Evolutionary conservation across 2,797 vertebrate species (phyloP).

Genomic region (Austrolebias charrua): DNA sequence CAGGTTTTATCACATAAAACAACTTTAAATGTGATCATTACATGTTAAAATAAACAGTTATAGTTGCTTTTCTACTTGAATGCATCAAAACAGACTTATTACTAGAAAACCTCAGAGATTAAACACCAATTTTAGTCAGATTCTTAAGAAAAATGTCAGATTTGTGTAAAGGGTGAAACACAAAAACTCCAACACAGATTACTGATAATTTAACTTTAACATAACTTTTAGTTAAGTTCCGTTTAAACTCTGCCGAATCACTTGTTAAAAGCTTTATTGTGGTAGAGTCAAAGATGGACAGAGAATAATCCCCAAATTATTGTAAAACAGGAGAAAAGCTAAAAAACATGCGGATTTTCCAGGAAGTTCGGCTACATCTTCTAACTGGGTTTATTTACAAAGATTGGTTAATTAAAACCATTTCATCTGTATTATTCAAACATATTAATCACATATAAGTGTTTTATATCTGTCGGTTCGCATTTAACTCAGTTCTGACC

Average conservation of each 20-base stretch:
- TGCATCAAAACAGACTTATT: background rate
- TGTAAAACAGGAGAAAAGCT: background rate
- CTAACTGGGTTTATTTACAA: background rate
- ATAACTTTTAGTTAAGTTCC: background rate
- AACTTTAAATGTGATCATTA: too few relatives aligned
- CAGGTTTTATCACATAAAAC: background rate
- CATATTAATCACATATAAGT: background rate
- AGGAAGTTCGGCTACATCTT: background rate
- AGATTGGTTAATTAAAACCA: background rate
- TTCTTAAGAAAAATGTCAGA: too few relatives aligned
- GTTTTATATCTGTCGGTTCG: background rate
- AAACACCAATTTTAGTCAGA: background rate
- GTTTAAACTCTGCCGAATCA: slow-evolving; percentile 1
- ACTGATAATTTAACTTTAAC: background rate
- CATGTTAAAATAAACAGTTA: background rate
- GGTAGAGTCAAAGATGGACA: background rate
- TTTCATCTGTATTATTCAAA: too few relatives aligned
- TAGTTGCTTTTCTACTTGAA: too few relatives aligned
- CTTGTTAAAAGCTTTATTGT: background rate
- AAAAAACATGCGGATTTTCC: background rate
- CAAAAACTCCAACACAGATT: too few relatives aligned
- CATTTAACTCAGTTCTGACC: background rate
- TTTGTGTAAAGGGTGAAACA: too few relatives aligned
- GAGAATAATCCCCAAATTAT: background rate
- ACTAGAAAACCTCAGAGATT: too few relatives aligned